These are phyloP conservation scores for Astyanax mexicanus DNA, from an alignment of 2,797 vertebrate genomes.

Conservation along the genomic window DNA sequence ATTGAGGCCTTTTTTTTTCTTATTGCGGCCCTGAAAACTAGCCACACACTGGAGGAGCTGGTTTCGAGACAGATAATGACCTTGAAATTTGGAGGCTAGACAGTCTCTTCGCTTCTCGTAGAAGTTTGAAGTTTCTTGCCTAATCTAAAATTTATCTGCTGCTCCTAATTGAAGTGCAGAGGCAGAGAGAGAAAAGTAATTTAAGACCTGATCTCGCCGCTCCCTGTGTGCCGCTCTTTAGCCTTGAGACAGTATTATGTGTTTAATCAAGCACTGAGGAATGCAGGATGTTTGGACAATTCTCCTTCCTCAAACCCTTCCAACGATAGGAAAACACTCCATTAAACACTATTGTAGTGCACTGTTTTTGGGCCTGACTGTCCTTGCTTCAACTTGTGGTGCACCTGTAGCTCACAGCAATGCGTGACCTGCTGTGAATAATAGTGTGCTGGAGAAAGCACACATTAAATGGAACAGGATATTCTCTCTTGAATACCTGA, in stretches of 20 bases:
- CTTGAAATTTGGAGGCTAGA: slow-evolving; percentile 9
- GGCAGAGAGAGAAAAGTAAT: slow-evolving; percentile 27
- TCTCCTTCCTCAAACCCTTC: background rate
- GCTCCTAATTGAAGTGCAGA: slow-evolving; percentile 45
- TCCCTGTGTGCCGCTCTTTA: slow-evolving; percentile 15
- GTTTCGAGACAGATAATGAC: slow-evolving; percentile 12
- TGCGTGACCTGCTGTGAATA: background rate
- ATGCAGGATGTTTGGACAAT: slow-evolving; percentile 8
- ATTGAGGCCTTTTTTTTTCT: background rate
- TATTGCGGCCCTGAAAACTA: background rate
- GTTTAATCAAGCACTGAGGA: slow-evolving; percentile 15
- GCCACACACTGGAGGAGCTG: background rate
- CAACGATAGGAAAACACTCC: background rate
- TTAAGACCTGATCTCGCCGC: slow-evolving; percentile 39
- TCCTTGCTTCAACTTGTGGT: slow-evolving; percentile 5
- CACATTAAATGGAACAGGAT: background rate
- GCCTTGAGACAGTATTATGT: slow-evolving; percentile 7
- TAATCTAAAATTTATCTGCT: slow-evolving; percentile 52
- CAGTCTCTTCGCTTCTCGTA: slow-evolving; percentile 23
- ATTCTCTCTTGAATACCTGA: slow-evolving; percentile 3
- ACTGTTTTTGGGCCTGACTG: background rate
- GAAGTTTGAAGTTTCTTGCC: slow-evolving; percentile 26
- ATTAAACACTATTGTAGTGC: slow-evolving; percentile 8
- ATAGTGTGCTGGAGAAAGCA: background rate
- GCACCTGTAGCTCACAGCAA: slow-evolving; percentile 6